Evolutionary conservation across 2,797 vertebrate species (phyloP), one percentile per base, ranked within the genome.

Genomic region (Amblyraja radiata): DNA sequence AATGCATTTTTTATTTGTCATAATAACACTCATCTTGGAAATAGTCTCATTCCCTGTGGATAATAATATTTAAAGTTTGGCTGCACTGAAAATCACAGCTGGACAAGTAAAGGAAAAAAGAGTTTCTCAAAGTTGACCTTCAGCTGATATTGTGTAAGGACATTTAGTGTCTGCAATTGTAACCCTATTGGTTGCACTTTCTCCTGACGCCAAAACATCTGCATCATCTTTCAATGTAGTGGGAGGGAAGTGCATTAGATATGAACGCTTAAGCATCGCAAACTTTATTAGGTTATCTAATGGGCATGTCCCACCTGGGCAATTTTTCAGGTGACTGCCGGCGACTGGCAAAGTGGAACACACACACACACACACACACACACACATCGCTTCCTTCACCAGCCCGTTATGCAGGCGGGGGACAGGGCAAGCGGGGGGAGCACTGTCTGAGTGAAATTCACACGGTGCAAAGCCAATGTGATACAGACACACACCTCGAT

Each of bases 71-170:
- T 39, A 54, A 73, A 39, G 68, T 74, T 91, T 36, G 1, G 11
- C 68, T 91, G 23, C 23, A 73, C 16, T 63, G 36, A 54, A 91
- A 91, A 91, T 25, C 39, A 74, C 90, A 91, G 90, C 65, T 91
- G 90, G 68, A 74, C 65, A 46, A 73, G 68, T 91, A 74, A 65
- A 71, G 46, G 46, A 14, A 73, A 39, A 71, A 25, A 73, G 14
- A 28, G 65, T 39, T 90, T 90, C 36, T 74, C 25, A 13, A 91
- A 74, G 10, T 46, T 91, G 18, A 73, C 68, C 68, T 74, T 91
- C 21, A 91, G 32, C 16, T 90, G 23, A 90, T 73, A 90, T 23
- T 84, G 81, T 58, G n/a, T 7, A 71, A 90, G 36, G 21, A 39
- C 71, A 28, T 23, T 91, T 23, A 39, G n/a, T 11, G 7, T 39